Base-by-base conservation (phyloP, 1,140 invertebrate species). In the Probaryconus sp. region DNA sequence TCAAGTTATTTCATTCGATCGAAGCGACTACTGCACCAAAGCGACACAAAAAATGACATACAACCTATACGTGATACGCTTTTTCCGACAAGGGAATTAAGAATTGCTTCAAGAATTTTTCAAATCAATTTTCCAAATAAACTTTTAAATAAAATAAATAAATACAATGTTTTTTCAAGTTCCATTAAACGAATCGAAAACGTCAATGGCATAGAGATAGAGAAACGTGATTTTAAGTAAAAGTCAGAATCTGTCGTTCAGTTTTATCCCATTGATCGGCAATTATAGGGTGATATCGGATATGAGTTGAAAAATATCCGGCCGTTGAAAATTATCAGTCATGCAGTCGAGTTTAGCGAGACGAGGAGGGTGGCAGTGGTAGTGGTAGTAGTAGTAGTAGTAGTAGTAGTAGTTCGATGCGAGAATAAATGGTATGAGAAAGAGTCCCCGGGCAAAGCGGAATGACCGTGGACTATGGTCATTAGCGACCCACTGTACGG, bases 261-360 rank as follows among this genome's bases (percentile, higher is more conserved):
- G 2, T 9, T 2, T 30, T n/a, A 9, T 30, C 26, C 26, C 48
- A 18, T 56, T 2, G 28, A 26, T 40, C 55, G 38, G 67, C 26
- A 71, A 58, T 71, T 71, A 71, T 64, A 28, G 58, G 16, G 5
- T 28, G 45, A 43, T 61, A 73, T 67, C 33, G 33, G 55, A 68
- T 64, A 55, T 18, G 33, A 35, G 64, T 21, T 58, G 63, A 61
- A 71, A 72, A 67, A 64, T 56, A 72, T 69, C 56, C 47, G 40
- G 20, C 48, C 30, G 45, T 43, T 63, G 51, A 68, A 77, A 77
- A 64, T 72, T 68, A 77, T 77, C 56, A 68, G 68, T 71, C 67
- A 61, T 43, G 65, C 30, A 6, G 43, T 45, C 9, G 45, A 48
- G 28, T 42, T 56, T 42, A 17, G 37, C n/a, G n/a, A 16, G 24